Conservation (phyloP, 1,140 invertebrate species). For the Oscheius sp. region DNA sequence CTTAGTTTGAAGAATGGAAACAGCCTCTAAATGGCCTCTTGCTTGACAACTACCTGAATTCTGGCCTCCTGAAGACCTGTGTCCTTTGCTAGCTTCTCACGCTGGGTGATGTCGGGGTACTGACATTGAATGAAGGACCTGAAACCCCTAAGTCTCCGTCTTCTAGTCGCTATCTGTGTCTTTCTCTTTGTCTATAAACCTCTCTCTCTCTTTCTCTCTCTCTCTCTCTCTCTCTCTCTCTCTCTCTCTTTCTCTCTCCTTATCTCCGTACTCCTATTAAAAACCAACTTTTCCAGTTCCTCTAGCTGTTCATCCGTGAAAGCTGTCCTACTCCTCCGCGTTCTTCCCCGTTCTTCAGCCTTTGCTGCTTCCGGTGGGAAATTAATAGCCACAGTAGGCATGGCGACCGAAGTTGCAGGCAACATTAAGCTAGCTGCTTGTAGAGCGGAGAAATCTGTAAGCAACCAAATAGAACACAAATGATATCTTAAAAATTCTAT, state of each 20-base stretch:
- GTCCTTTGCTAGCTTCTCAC: conserved; percentile 1
- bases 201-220: too few relatives aligned
- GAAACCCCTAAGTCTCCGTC: neutral
- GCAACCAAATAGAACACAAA: neutral
- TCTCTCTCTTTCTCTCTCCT: too few relatives aligned
- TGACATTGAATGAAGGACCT: neutral
- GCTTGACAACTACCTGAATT: conserved; percentile 15
- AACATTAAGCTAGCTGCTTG: neutral
- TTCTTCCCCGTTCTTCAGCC: neutral
- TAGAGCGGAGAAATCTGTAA: too few relatives aligned
- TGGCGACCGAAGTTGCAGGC: neutral
- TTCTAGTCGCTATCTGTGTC: neutral
- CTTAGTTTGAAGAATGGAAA: too few relatives aligned
- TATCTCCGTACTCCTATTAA: too few relatives aligned
- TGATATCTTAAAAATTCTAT: neutral
- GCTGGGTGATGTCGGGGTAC: conserved; percentile 3
- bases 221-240: too few relatives aligned
- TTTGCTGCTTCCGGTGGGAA: neutral
- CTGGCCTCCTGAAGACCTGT: neutral
- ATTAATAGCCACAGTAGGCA: neutral
- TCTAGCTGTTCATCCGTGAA: conserved; percentile 11
- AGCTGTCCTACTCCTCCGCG: neutral
- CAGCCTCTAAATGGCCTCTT: too few relatives aligned
- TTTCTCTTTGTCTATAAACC: too few relatives aligned
- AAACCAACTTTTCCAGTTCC: neutral